Evolutionary conservation across 2,888 invertebrate genomes (phyloP), one percentile per base, ranked within the genome.

Genomic region (Cerceris ruficornis): DNA sequence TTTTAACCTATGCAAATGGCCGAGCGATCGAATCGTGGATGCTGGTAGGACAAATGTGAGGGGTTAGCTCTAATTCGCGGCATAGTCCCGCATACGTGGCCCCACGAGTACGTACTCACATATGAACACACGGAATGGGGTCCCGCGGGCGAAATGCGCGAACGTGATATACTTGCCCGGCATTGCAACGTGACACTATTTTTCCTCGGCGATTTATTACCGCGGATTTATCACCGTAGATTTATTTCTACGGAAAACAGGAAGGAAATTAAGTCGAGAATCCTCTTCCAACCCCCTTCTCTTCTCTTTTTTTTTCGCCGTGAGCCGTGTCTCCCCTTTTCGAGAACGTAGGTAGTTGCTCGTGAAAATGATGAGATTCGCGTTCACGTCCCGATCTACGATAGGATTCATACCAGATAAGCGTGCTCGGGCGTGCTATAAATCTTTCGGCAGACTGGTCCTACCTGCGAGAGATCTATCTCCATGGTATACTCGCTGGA

Each of bases 221-320:
- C 17, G 62, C 43, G 62, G 60, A 80, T 82, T 83, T 80, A 75
- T 83, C 69, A 73, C 67, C 52, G 43, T 69, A 67, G 81, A 83
- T 83, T 81, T 81, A 81, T 82, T 67, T 67, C 73, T 54, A 54
- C 64, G 59, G 69, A 46, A 68, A 67, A 69, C 69, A 60, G 76
- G 57, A 71, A 76, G 60, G 66, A 82, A 83, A 83, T 83, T 83
- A 83, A 83, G 81, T 83, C 73, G 52, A 58, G 14, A 46, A 52
- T 7, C 61, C 11, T 17, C 62, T 66, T 46, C 11, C 54, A 43
- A 2, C 49, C 52, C 13, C 9, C 43, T 15, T 7, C 14, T n/a
- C n/a, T 9, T 28, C 13, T 15, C 39, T 9, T 9, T 8, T 14
- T 42, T 9, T 14, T 41, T 8, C 9, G 2, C 15, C 46, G 28